Evolutionary conservation across 2,888 invertebrate species (phyloP).

Genomic region (Argynnis bischoffii): DNA sequence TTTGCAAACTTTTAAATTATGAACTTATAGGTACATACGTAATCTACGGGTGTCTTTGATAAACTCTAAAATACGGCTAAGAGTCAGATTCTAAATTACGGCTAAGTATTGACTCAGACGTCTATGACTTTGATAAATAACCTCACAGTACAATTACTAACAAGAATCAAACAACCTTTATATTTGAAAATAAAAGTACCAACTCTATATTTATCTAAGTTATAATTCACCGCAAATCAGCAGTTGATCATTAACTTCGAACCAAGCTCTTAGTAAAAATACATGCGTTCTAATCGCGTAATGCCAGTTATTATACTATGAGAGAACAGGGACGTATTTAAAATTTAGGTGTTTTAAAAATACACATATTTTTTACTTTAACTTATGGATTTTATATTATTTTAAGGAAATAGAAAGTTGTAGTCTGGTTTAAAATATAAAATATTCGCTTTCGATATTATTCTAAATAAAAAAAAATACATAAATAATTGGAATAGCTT

Average conservation of each 20-base stretch:
- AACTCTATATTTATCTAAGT: conserved; percentile 53
- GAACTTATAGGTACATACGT: too few species aligned
- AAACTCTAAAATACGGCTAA: too few species aligned
- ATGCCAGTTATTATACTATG: conserved; percentile 65
- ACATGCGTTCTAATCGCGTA: conserved; percentile 62
- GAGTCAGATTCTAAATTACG: too few species aligned
- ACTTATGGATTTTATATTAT: neutral
- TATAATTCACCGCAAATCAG: conserved; percentile 56
- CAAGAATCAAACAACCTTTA: conserved; percentile 8
- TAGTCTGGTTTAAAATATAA: too few species aligned
- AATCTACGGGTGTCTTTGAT: too few species aligned
- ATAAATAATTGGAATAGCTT: too few species aligned
- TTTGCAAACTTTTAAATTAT: too few species aligned
- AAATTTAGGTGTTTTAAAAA: neutral
- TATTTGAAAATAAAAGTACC: conserved; percentile 13
- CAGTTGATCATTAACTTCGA: conserved; percentile 57
- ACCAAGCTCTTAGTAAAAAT: conserved; percentile 63
- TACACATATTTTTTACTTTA: neutral
- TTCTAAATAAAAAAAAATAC: too few species aligned
- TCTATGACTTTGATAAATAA: neutral
- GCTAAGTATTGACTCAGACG: too few species aligned
- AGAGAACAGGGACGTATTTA: conserved; percentile 57
- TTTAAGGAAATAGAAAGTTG: neutral
- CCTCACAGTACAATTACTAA: neutral
- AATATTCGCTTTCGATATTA: too few species aligned